Base-by-base conservation (phyloP, 2,888 invertebrate genomes). In the Aleiodes testaceus region DNA sequence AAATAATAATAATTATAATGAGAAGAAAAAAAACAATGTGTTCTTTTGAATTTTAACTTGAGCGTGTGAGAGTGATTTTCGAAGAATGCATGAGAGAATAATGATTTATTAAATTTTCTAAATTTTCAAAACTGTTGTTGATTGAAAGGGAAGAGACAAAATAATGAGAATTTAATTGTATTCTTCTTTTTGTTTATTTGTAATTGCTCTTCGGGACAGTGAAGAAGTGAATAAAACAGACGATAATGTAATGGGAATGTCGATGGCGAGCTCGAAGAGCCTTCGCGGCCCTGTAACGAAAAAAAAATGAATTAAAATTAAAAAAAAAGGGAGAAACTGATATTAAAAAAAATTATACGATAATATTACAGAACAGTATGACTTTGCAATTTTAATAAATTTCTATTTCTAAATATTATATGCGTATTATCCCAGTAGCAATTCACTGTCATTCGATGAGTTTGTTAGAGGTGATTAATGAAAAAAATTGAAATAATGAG, bases 341-440 rank as follows among this genome's bases (percentile, higher is more conserved):
- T 6, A 7, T 50, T 61, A 50, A 30, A 63, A 42, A 53, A 47
- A 50, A 65, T 30, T 63, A 61, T 50, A 72, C 36, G 66, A 68
- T 49, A 16, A 50, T 61, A 55, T 18, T 30, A 44, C 5, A 22
- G 36, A 14, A 47, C 61, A 64, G 63, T 67, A 72, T 63, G 80
- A 82, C 80, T 82, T 80, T 82, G 81, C 81, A 83, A 82, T 82
- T 81, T 83, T 81, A 83, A 84, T 82, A 82, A 81, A 84, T 83
- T 84, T 84, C 81, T 84, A 82, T 83, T 81, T 79, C 82, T 83
- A 83, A 80, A 80, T 81, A 77, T 78, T 75, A 74, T 77, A 77
- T 74, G 66, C 72, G 61, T 68, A 66, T 73, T 63, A 63, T 44
- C 67, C 49, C 50, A 47, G 70, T 72, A 72, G 67, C 70, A 26